Evolutionary conservation across 2,888 invertebrate genomes (phyloP).

Genomic region (Athrips mouffetella): DNA sequence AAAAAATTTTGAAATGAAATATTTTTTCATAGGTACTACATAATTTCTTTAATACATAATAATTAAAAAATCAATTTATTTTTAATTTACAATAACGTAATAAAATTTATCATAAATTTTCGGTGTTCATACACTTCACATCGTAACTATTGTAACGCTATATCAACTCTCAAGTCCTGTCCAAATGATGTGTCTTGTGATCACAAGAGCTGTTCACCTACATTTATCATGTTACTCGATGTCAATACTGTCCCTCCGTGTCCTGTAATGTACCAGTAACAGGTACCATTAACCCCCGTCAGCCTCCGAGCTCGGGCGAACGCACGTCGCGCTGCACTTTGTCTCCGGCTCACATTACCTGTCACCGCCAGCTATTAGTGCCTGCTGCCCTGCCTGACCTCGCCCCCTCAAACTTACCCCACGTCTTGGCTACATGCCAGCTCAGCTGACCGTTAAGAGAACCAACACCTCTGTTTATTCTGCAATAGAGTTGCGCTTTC

Average conservation of each 20-base stretch:
- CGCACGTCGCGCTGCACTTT: conserved; percentile 64
- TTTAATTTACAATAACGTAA: no score
- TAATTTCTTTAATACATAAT: no score
- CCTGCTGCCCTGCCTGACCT: conserved; percentile 69
- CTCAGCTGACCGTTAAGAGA: conserved; percentile 37
- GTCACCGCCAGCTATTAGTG: conserved; percentile 71
- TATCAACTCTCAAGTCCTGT: not conserved
- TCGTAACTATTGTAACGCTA: not conserved
- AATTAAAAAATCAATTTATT: no score
- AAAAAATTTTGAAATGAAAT: no score
- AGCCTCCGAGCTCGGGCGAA: no score
- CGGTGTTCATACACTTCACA: not conserved
- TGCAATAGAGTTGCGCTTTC: conserved; percentile 40
- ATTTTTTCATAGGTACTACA: no score
- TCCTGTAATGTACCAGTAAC: conserved; percentile 7
- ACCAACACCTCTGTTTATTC: conserved; percentile 25
- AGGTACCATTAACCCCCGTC: conserved; percentile 44
- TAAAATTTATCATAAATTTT: no score
- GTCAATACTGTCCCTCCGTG: not conserved
- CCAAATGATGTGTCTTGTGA: not conserved
- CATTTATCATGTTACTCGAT: not conserved
- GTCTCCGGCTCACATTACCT: conserved; percentile 71
- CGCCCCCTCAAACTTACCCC: conserved; percentile 62
- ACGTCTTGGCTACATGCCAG: conserved; percentile 49
- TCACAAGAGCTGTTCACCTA: not conserved